Conservation (phyloP, 2,113 vertebrate genomes). For the Gnathonemus echidnorhynchus region DNA sequence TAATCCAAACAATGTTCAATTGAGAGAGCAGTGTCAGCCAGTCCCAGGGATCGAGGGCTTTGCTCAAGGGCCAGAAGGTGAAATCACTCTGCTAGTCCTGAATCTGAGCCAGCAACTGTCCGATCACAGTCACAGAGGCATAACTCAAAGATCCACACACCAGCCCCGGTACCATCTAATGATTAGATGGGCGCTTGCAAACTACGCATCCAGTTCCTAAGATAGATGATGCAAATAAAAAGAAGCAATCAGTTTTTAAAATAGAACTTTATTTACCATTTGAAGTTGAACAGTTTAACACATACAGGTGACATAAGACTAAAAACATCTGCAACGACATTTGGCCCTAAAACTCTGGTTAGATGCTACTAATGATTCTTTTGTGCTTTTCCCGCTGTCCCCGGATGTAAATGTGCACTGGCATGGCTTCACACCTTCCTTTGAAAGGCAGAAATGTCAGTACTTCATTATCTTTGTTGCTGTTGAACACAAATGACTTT, state of each 20-base stretch:
- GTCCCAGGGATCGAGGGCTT: neutral
- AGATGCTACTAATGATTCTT: slow-evolving; percentile 55
- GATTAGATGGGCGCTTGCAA: neutral
- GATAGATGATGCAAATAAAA: neutral
- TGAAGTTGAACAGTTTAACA: slow-evolving; percentile 70
- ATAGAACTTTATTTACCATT: slow-evolving; percentile 73
- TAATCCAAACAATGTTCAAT: neutral
- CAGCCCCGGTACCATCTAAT: neutral
- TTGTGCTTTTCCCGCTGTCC: slow-evolving; percentile 51
- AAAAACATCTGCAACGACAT: slow-evolving; percentile 63
- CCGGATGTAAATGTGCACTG: slow-evolving; percentile 33
- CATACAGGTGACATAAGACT: slow-evolving; percentile 63
- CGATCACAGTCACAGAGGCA: neutral
- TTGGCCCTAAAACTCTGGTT: slow-evolving; percentile 66
- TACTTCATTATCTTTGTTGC: slow-evolving; percentile 33
- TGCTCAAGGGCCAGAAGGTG: neutral
- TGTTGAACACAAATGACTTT: slow-evolving; percentile 44
- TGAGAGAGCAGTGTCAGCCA: neutral
- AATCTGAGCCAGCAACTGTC: neutral
- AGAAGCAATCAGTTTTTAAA: slow-evolving; percentile 59
- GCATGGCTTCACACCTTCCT: slow-evolving; percentile 19
- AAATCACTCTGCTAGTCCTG: neutral
- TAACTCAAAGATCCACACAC: neutral
- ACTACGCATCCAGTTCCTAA: neutral
- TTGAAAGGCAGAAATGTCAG: slow-evolving; percentile 12